These are phyloP conservation scores for Galaxias olidus DNA, from an alignment of 2,797 vertebrate species.

Conservation along the genomic window DNA sequence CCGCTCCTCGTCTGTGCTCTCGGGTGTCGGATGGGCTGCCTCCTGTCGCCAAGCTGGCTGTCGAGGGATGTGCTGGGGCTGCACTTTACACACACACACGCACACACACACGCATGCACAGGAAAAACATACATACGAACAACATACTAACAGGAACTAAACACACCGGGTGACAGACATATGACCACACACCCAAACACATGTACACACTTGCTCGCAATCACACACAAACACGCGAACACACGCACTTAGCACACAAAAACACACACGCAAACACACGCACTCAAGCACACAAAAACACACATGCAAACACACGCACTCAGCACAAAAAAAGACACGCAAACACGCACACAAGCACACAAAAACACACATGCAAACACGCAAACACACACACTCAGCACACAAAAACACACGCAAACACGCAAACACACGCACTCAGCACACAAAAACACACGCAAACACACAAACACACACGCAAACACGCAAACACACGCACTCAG, in stretches of 20 bases:
- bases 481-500: not conserved
- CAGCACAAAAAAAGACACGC: not conserved
- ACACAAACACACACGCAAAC: constrained; percentile 25
- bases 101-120: not conserved
- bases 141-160: too few species aligned
- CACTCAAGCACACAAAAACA: not conserved
- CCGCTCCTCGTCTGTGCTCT: constrained; percentile 60
- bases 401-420: not conserved
- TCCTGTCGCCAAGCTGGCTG: constrained; percentile 76
- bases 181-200: too few species aligned
- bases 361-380: constrained; percentile 5
- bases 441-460: constrained; percentile 7
- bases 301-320: not conserved
- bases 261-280: constrained; percentile 5
- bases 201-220: too few species aligned
- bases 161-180: too few species aligned
- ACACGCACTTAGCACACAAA: not conserved
- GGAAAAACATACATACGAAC: too few species aligned
- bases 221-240: not conserved
- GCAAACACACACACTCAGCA: not conserved
- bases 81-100: constrained; percentile 48
- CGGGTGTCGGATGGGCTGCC: constrained; percentile 74
- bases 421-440: constrained; percentile 12
- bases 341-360: constrained; percentile 32
- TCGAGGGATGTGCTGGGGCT: constrained; percentile 54